phyloP scores from a whole-genome alignment of 64 coral and sea anemone species.

The Stichodactyla helianthus region DNA sequence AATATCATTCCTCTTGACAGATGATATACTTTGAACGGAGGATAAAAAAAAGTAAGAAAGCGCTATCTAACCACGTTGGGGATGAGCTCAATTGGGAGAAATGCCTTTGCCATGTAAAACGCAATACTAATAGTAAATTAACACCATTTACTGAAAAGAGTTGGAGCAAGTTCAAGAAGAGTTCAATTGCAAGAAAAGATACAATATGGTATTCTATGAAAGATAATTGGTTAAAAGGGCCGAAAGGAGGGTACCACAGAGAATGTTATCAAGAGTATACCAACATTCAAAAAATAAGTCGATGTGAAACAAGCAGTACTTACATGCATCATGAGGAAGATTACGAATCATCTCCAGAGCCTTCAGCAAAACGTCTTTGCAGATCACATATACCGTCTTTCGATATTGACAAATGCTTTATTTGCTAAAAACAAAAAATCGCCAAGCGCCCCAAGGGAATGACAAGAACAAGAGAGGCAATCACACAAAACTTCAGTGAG shows the following conservation, averaged over 20 bases:
- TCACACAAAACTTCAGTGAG: conserved; percentile 19
- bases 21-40: no score
- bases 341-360: background rate
- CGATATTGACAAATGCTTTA: conserved; percentile 26
- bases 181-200: conserved; percentile 4
- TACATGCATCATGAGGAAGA: no score
- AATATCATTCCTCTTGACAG: no score
- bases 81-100: background rate
- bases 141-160: conserved; percentile 20
- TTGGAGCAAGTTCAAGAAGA: conserved; percentile 16
- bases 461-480: conserved; percentile 1
- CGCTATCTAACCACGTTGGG: no score
- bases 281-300: background rate
- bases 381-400: conserved; percentile 20
- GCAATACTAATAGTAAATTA: background rate
- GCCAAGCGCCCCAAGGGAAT: background rate
- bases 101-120: conserved; percentile 12
- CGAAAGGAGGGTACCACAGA: conserved; percentile 23
- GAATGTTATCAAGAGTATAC: conserved; percentile 26
- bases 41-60: no score
- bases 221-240: conserved; percentile 24
- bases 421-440: conserved; percentile 8
- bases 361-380: background rate
- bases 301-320: no score
- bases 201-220: conserved; percentile 8